A percentile compares a stretch with the other conserved stretches of the same genome.
phyloP scores from a whole-genome alignment of 2,113 vertebrate species.

The Melanotaenia duboulayi region DNA sequence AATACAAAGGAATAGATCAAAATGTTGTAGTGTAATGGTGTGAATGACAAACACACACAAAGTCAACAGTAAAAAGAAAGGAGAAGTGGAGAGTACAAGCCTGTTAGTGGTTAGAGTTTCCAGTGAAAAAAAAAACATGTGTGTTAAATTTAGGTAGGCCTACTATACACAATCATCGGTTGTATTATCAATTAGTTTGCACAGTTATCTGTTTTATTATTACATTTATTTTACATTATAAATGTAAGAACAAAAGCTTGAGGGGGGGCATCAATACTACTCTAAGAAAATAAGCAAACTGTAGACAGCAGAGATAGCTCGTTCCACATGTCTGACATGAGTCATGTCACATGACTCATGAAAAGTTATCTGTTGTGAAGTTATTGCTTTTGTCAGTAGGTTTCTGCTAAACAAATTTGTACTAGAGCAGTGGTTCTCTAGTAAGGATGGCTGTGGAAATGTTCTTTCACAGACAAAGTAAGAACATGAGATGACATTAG shows the following conservation, averaged over 20 bases:
- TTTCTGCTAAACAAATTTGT: neutral
- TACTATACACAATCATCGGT: neutral
- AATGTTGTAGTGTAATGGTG: neutral
- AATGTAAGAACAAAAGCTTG: too few relatives aligned
- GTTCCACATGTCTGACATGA: too few relatives aligned
- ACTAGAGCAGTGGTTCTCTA: neutral
- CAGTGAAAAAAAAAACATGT: too few relatives aligned
- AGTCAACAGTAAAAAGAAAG: conserved; percentile 1
- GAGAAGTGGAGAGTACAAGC: neutral
- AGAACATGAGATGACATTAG: neutral
- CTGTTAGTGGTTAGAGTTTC: too few relatives aligned
- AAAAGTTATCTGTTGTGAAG: too few relatives aligned
- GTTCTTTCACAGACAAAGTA: neutral
- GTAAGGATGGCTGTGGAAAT: neutral
- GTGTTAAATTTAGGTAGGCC: neutral
- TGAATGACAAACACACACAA: conserved; percentile 21
- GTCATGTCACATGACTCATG: too few relatives aligned
- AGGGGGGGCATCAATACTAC: too few relatives aligned
- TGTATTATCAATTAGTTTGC: conserved; percentile 1
- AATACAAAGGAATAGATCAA: neutral
- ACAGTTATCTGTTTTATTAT: neutral
- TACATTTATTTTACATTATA: too few relatives aligned
- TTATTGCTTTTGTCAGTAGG: neutral
- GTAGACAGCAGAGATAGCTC: too few relatives aligned
- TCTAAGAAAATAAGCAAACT: too few relatives aligned